phyloP scores from a whole-genome alignment of 1,140 invertebrate species.

The Aphelenchoides fujianensis region DNA sequence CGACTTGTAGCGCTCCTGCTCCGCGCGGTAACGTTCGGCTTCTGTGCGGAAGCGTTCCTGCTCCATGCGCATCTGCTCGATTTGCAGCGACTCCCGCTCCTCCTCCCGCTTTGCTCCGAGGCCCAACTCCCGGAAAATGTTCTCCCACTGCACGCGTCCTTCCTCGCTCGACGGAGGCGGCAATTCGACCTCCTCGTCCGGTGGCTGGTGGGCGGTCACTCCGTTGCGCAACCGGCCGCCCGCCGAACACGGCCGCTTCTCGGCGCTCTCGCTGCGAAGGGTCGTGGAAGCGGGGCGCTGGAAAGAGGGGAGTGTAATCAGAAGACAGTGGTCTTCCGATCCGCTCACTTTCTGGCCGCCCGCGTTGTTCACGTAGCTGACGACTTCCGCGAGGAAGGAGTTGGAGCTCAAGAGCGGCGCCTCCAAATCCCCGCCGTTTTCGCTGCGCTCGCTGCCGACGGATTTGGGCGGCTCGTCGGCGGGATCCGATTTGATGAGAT shows the following conservation, averaged over 20 bases:
- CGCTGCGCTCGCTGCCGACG: not conserved
- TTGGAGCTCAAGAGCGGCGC: not conserved
- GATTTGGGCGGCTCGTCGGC: constrained; percentile 5
- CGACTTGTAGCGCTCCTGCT: constrained; percentile 10
- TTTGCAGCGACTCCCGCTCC: not conserved
- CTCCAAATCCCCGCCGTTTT: not conserved
- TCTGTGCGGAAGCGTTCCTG: not conserved
- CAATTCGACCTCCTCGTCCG: not conserved
- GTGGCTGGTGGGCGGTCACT: not conserved
- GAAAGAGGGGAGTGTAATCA: not conserved
- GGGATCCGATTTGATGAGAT: constrained; percentile 6
- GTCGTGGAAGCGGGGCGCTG: not conserved
- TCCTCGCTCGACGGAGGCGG: constrained; percentile 2
- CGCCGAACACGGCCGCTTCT: not conserved
- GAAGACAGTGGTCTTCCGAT: not conserved
- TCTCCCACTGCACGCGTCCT: not conserved
- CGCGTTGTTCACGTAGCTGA: not conserved
- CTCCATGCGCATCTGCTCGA: not conserved
- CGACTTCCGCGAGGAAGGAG: not conserved
- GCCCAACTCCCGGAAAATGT: not conserved
- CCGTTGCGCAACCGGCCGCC: not conserved
- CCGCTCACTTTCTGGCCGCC: not conserved
- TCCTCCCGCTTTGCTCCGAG: not conserved
- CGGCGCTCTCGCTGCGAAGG: not conserved
- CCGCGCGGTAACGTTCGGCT: not conserved